Percentiles rank a stretch among this genome's conserved stretches.
Conservation (phyloP, 1,140 invertebrate genomes). For the Aphelinus certus region DNA sequence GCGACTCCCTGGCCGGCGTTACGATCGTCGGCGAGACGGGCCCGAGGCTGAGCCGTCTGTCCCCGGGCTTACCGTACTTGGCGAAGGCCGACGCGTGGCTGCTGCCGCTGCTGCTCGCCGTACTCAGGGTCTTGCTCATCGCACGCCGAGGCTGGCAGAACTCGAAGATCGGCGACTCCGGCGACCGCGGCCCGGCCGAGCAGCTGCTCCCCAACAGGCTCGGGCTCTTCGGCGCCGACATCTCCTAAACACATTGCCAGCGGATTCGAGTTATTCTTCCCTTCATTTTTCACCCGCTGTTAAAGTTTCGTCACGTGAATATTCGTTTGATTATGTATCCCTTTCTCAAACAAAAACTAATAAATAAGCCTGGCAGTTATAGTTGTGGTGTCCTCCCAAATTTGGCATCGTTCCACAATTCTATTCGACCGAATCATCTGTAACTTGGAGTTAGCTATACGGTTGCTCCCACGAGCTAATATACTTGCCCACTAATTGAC, state of each 20-base stretch:
- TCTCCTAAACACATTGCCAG: background rate
- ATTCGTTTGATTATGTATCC: no score
- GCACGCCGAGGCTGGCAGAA: constrained; percentile 52
- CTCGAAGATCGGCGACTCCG: constrained; percentile 50
- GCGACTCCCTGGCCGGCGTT: background rate
- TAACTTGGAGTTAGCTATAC: no score
- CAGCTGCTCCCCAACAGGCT: background rate
- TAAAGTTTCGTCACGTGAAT: no score
- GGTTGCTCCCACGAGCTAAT: no score
- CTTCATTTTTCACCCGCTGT: no score
- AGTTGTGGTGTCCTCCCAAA: no score
- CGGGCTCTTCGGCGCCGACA: background rate
- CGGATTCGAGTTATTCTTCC: no score
- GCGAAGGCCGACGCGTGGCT: background rate
- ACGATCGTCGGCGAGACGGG: constrained; percentile 18
- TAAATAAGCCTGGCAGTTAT: no score
- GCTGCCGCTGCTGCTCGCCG: constrained; percentile 20
- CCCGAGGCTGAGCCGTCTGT: constrained; percentile 6
- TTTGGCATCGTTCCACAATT: no score
- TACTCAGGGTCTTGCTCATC: constrained; percentile 54
- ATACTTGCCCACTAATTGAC: no score
- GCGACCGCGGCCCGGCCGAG: constrained; percentile 39
- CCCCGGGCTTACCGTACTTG: background rate
- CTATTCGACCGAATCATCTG: no score
- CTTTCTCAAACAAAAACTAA: no score